Conservation (phyloP, 1,140 invertebrate genomes). For the Bombus vancouverensis region DNA sequence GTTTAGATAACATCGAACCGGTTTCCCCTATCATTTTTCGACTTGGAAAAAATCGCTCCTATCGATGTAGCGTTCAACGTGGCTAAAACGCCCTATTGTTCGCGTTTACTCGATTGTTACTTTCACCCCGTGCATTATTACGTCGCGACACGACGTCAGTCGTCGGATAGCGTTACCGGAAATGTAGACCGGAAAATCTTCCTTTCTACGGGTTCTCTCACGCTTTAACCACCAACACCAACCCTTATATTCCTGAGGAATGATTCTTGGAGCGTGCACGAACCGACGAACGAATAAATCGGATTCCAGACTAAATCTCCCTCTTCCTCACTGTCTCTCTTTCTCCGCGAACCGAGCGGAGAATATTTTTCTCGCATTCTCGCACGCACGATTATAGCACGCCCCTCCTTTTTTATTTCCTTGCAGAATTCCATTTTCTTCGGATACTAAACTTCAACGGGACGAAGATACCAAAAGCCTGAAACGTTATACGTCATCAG, state of each 20-base stretch:
- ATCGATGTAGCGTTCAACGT: constrained; percentile 1
- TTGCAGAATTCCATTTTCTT: constrained; percentile 50
- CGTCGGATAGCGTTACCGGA: neutral
- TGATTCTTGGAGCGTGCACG: constrained; percentile 51
- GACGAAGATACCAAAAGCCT: neutral
- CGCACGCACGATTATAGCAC: neutral
- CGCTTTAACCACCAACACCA: constrained; percentile 30
- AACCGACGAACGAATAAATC: constrained; percentile 57
- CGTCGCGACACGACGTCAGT: constrained; percentile 5
- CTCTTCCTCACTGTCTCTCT: neutral
- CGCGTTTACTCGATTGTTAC: constrained; percentile 32
- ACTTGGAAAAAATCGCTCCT: neutral
- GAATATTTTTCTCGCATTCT: constrained; percentile 13
- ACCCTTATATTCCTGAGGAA: constrained; percentile 37
- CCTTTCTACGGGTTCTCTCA: constrained; percentile 6
- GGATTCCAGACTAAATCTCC: constrained; percentile 36
- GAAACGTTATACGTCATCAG: neutral
- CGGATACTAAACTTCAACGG: neutral
- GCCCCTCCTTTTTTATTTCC: constrained; percentile 1
- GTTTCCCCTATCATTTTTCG: neutral
- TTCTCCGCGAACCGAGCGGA: constrained; percentile 15
- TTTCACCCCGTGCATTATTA: constrained; percentile 23
- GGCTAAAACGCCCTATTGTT: constrained; percentile 4
- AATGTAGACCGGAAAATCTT: constrained; percentile 52
- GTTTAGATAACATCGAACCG: too few species aligned